Evolutionary conservation across 2,888 invertebrate genomes (phyloP), one percentile per base, ranked within the genome.

Genomic region (Agonopterix subpropinquella): DNA sequence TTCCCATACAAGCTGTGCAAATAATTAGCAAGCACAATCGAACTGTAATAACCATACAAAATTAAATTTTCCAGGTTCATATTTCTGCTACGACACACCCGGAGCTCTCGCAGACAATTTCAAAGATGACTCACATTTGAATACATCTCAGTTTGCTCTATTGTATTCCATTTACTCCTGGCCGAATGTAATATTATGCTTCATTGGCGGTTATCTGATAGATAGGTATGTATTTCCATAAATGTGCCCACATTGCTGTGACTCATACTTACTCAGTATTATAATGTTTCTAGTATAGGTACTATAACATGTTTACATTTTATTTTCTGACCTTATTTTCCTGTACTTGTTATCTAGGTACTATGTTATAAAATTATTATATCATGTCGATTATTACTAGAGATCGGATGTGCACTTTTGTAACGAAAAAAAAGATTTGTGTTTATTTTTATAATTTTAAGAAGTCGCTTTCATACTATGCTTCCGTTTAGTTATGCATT

Each of bases 1-100:
- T 28, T 28, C 28, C 28, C 4, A 5, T 7, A 28, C 28, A 28
- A 28, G 28, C 28, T 28, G 28, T 28, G 28, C 28, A 28, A 28
- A 28, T 28, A 28, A 28, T 28, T 5, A 28, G 28, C 28, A 28
- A 28, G 28, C 28, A 39, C 39, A 39, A 37, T 37, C 39, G 7
- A 39, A 39, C 11, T 39, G 11, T n/a, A 11, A 39, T n/a, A 10
- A 10, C 10, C 39, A 39, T 39, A 10, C 39, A 5, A 28, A 28
- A 28, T 28, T 0, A 28, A 28, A 5, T 57, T 49, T 71, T 91
- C 89, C 83, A 98, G 98, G 98, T 71, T 97, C 97, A 52, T 98
- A 97, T 82, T 99, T 98, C 80, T 98, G 98, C 80, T 99, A 97
- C 87, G 99, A 99, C 79, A 97, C 96, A 77, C 98, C 98, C 5